Evolutionary conservation across 2,888 invertebrate species (phyloP), one percentile per base, ranked within the genome.

Genomic region (Laspeyria flexula): DNA sequence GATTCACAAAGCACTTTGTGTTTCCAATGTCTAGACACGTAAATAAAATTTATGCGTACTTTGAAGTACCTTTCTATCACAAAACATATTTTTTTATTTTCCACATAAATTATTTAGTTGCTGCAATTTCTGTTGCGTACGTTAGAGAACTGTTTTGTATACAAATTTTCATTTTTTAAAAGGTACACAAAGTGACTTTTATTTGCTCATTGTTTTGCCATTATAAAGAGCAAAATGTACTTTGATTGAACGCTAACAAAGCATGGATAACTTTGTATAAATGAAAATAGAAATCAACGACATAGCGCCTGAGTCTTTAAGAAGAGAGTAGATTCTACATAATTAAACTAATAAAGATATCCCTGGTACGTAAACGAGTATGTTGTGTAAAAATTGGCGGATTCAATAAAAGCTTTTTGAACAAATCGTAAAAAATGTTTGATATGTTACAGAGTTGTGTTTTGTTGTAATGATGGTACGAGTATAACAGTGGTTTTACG

Each of bases 11-110:
- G 59, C 71, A 58, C 63, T 49, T 59, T 38, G 58, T 55, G 46
- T 51, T 46, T 56, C 51, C 58, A 48, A 49, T 59, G 66, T 67
- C 66, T 71, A 67, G 66, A 67, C 71, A 63, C 55, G 56, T 56
- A 57, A 71, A 63, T 60, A 63, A 42, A 67, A 71, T 66, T 54
- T 67, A 66, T 67, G 64, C 53, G 66, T 59, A 67, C 41, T 56
- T 70, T 39, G 55, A 59, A 51, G 42, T 56, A 43, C 43, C 38
- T 49, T 35, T 39, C 38, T 29, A 43, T 43, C 34, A 51, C 27
- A 34, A 43, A 47, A 47, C 21, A 42, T 46, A 43, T 53, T 33
- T 12, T 18, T 45, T 31, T 25, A 25, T 25, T 43, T 43, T 43
- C 16, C 30, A 15, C n/a, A 7, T 16, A 44, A 30, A 5, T 29